These are phyloP conservation scores for Pollimyrus isidori DNA, from an alignment of 2,113 vertebrate species.

Conservation along the genomic window DNA sequence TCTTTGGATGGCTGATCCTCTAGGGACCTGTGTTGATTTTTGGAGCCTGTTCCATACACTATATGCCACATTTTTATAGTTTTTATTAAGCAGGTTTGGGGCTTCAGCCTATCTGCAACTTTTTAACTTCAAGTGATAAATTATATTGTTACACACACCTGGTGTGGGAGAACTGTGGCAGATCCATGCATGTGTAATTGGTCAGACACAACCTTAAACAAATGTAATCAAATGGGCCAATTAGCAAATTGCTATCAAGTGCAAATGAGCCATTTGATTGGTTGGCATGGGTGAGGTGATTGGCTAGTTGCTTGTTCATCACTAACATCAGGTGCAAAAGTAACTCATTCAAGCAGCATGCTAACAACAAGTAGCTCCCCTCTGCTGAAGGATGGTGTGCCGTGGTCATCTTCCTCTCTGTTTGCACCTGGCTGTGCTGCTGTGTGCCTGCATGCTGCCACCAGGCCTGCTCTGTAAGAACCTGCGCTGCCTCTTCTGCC, in stretches of 20 bases:
- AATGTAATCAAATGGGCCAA: background rate
- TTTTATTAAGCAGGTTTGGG: background rate
- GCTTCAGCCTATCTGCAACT: background rate
- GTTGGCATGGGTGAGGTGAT: background rate
- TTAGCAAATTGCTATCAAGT: background rate
- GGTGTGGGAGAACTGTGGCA: background rate
- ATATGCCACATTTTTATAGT: background rate
- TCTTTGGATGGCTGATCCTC: background rate
- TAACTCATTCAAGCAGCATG: background rate
- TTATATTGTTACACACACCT: background rate
- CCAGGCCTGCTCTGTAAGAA: constrained; percentile 40
- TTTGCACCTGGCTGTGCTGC: constrained; percentile 26
- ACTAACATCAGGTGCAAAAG: background rate
- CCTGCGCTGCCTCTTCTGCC: constrained; percentile 52
- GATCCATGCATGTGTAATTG: background rate
- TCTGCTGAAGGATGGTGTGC: background rate
- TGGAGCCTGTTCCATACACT: background rate
- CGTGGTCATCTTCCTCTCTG: background rate
- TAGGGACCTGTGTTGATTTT: background rate
- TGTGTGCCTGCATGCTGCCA: constrained; percentile 27
- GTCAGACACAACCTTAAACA: background rate
- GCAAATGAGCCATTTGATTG: background rate
- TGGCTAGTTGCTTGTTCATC: background rate
- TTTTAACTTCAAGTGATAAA: background rate
- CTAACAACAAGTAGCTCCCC: background rate